These are phyloP conservation scores for Camponotus fellah DNA, from an alignment of 2,888 invertebrate species.

Conservation along the genomic window DNA sequence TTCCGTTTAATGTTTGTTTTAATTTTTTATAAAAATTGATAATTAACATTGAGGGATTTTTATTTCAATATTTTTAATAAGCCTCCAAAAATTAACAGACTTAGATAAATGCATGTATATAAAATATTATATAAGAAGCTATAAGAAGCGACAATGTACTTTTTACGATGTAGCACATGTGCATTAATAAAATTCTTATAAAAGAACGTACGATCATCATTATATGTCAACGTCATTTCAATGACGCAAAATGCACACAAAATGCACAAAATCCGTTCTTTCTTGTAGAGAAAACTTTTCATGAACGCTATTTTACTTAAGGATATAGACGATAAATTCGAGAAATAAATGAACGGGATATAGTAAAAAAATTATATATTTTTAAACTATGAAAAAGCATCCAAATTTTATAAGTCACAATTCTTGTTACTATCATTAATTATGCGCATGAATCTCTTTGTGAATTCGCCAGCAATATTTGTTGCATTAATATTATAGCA, in stretches of 20 bases:
- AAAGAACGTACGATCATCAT: conserved; percentile 22
- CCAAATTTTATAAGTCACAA: not conserved
- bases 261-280: not conserved
- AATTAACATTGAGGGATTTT: conserved; percentile 7
- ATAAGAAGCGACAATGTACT: conserved; percentile 23
- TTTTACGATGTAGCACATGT: conserved; percentile 11
- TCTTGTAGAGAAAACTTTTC: not conserved
- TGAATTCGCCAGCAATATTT: not conserved
- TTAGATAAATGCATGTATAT: not conserved
- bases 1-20: conserved; percentile 30
- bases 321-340: not conserved
- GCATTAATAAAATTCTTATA: conserved; percentile 37
- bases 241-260: not conserved
- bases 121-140: conserved; percentile 28
- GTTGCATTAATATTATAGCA: conserved; percentile 1
- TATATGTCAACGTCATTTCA: conserved; percentile 36
- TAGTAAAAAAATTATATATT: not conserved
- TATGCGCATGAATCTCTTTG: not conserved
- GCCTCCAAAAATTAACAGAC: conserved; percentile 15
- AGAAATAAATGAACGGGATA: not conserved
- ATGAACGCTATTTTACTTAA: not conserved
- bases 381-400: not conserved
- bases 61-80: conserved; percentile 43
- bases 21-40: conserved; percentile 32
- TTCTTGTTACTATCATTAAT: not conserved